A percentile compares a stretch with the other conserved stretches of the same genome.
Conservation (phyloP, 2,888 invertebrate genomes). For the Vandiemenella viatica region DNA sequence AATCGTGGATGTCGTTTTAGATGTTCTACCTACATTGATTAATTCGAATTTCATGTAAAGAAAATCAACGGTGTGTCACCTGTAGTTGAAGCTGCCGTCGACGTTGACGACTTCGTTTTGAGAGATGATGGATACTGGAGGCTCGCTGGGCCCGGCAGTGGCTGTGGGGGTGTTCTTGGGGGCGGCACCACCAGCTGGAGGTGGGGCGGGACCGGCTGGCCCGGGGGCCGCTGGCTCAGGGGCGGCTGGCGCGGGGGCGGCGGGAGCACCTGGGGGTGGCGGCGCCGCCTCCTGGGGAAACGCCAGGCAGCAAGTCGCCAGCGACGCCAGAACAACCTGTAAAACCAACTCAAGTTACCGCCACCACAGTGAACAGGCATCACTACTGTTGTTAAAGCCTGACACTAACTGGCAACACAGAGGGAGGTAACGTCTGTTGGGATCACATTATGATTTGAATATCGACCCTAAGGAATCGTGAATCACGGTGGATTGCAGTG, state of each 20-base stretch:
- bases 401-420: too few species aligned
- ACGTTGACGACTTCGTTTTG: constrained; percentile 27
- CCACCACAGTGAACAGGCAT: too few species aligned
- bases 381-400: too few species aligned
- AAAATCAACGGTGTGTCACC: constrained; percentile 27
- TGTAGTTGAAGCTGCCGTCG: constrained; percentile 42
- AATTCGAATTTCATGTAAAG: background rate
- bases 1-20: too few species aligned
- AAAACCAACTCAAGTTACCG: too few species aligned
- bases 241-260: background rate
- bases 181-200: background rate
- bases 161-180: too few species aligned
- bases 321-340: background rate
- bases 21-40: background rate
- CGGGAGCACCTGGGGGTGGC: background rate
- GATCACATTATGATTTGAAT: too few species aligned
- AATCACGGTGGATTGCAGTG: too few species aligned
- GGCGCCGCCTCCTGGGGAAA: background rate
- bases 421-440: too few species aligned
- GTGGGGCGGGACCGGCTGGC: background rate
- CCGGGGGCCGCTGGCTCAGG: background rate
- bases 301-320: background rate
- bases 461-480: too few species aligned
- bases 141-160: background rate
- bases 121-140: constrained; percentile 3